A percentile compares a stretch with the other conserved stretches of the same genome.
Conservation (phyloP, 2,113 vertebrate genomes). For the Pao palembangensis region DNA sequence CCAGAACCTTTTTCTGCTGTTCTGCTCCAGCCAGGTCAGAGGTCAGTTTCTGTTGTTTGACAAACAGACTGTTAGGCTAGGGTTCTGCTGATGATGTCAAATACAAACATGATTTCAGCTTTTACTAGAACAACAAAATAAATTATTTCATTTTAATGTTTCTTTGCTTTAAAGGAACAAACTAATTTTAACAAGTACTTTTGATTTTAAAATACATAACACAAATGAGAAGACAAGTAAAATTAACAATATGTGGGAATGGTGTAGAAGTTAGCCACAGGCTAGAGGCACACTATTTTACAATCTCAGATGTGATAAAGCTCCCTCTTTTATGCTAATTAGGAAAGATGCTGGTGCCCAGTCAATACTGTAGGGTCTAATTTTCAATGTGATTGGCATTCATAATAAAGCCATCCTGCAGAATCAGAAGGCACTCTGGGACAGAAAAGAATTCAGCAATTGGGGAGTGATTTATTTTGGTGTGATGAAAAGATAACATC, state of each 20-base stretch:
- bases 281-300: constrained; percentile 29
- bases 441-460: constrained; percentile 48
- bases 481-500: constrained; percentile 35
- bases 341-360: constrained; percentile 41
- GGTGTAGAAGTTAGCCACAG: background rate
- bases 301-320: constrained; percentile 40
- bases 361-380: constrained; percentile 47
- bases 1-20: constrained; percentile 84
- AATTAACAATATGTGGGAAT: background rate
- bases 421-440: constrained; percentile 52
- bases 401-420: constrained; percentile 59
- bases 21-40: constrained; percentile 80
- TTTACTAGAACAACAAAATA: background rate
- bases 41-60: constrained; percentile 78
- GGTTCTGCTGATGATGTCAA: constrained; percentile 26
- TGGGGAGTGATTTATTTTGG: constrained; percentile 37
- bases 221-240: background rate
- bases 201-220: background rate
- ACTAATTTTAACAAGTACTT: too few species aligned
- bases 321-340: constrained; percentile 52
- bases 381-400: constrained; percentile 58
- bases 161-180: background rate
- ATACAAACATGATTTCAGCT: background rate
- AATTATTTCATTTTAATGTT: background rate
- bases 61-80: constrained; percentile 28